Evolutionary conservation across 2,797 vertebrate genomes (phyloP), one percentile per base, ranked within the genome.

Genomic region (Numenius phaeopus): DNA sequence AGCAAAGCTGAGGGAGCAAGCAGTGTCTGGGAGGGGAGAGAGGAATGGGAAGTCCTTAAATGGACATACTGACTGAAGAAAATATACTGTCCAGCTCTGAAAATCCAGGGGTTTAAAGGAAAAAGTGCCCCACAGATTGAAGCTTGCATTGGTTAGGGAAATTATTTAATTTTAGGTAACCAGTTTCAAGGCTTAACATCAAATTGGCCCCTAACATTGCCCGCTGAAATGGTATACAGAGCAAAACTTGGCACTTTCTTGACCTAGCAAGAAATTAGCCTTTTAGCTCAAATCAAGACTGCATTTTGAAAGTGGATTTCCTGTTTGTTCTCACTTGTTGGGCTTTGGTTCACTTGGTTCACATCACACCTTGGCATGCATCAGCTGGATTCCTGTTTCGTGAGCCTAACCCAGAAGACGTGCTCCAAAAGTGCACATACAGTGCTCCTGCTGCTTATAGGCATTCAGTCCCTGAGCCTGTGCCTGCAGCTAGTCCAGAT

Each of bases 91-190:
- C 34, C 2, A 1, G 4, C 50, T 70, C 42, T 66, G 37, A 89
- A 73, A 90, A 87, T 26, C 10, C 22, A 78, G 52, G 6, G 5
- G 1, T 87, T 78, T 89, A 59, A 84, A 49, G 22, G 59, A 66
- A 82, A 34, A 73, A 39, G 14, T 62, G 30, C 13, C 23, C 26
- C n/a, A 76, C 0, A 0, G 12, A 66, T 3, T 70, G 20, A 80
- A 73, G 9, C 5, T 73, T 92, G 18, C 32, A 42, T 47, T 71
- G 21, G 1, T 75, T 58, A 59, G 44, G 20, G 29, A 78, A 83
- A 87, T 61, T 21, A 24, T 34, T 90, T 62, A 7, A 10, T 50
- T 67, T 78, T 55, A 47, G 5, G 11, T 46, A 61, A 65, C 4
- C 3, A 16, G 8, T 78, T 83, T 73, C 0, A 1, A 80, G 50